Conservation (phyloP, 2,888 invertebrate species). For the Drosophila gaucha region DNA sequence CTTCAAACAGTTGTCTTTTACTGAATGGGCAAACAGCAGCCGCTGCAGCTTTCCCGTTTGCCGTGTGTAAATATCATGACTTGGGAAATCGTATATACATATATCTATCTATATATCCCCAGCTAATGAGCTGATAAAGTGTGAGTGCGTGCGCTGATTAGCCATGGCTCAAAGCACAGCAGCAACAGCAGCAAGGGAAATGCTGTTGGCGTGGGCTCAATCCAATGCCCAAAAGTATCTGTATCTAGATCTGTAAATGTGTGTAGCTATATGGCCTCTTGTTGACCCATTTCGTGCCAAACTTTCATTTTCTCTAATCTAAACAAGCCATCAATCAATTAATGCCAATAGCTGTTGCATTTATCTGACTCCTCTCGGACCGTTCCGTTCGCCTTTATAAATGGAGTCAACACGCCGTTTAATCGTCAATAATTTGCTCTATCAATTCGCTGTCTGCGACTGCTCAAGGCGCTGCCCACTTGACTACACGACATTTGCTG, state of each 20-base stretch:
- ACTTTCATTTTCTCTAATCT: conserved; percentile 74
- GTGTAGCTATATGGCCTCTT: conserved; percentile 22
- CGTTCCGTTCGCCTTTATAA: conserved; percentile 41
- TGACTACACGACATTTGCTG: conserved; percentile 29
- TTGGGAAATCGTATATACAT: conserved; percentile 33
- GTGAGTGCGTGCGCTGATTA: conserved; percentile 58
- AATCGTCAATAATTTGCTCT: conserved; percentile 70
- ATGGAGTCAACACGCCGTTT: conserved; percentile 53
- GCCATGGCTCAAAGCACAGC: conserved; percentile 49
- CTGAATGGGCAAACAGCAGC: conserved; percentile 64
- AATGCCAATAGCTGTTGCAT: conserved; percentile 60
- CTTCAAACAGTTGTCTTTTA: conserved; percentile 57
- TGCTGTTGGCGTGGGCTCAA: conserved; percentile 35
- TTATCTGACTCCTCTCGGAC: conserved; percentile 16
- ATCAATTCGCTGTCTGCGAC: conserved; percentile 59
- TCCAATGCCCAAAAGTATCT: conserved; percentile 21
- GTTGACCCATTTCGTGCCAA: conserved; percentile 67
- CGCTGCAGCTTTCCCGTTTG: conserved; percentile 37
- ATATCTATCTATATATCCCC: conserved; percentile 11
- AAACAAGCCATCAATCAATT: conserved; percentile 79
- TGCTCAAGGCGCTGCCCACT: conserved; percentile 32
- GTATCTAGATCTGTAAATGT: conserved; percentile 8
- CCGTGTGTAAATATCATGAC: conserved; percentile 56
- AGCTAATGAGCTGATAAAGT: conserved; percentile 54
- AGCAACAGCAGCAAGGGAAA: conserved; percentile 40